Conservation (phyloP, 2,113 vertebrate species). For the Entomyzon cyanotis region DNA sequence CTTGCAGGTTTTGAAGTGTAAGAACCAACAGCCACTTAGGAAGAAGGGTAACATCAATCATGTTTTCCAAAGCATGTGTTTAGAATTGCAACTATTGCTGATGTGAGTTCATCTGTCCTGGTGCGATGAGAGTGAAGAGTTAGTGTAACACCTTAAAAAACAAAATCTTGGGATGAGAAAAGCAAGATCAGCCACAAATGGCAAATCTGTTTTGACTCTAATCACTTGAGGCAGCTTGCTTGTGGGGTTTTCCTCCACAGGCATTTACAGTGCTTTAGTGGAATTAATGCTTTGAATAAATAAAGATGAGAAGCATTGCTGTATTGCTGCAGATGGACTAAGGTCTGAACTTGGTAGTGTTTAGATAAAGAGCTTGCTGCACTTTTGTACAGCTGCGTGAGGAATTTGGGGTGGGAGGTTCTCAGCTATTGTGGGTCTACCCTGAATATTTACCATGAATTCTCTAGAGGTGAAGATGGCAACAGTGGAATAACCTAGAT, state of each 20-base stretch:
- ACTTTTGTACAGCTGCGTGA: neutral
- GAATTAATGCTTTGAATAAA: neutral
- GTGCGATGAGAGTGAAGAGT: neutral
- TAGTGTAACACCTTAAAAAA: neutral
- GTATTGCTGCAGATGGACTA: neutral
- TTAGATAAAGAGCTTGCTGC: neutral
- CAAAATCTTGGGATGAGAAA: neutral
- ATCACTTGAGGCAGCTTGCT: neutral
- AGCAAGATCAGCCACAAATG: neutral
- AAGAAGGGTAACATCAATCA: neutral
- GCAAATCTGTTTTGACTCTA: neutral
- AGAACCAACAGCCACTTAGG: neutral
- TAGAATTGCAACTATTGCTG: accelerated
- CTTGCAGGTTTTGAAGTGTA: neutral
- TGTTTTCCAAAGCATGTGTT: neutral
- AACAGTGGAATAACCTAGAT: neutral
- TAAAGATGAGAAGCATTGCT: neutral
- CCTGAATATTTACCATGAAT: neutral
- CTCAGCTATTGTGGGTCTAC: neutral
- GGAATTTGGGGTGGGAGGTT: neutral
- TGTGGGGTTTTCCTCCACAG: neutral
- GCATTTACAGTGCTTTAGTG: neutral
- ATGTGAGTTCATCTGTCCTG: neutral
- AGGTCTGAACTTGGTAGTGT: neutral
- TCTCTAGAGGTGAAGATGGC: neutral